A percentile compares a stretch with the other conserved stretches of the same genome.
These are phyloP conservation scores for Corythornis madagascariensis DNA, from an alignment of 2,113 vertebrate genomes.

Conservation along the genomic window DNA sequence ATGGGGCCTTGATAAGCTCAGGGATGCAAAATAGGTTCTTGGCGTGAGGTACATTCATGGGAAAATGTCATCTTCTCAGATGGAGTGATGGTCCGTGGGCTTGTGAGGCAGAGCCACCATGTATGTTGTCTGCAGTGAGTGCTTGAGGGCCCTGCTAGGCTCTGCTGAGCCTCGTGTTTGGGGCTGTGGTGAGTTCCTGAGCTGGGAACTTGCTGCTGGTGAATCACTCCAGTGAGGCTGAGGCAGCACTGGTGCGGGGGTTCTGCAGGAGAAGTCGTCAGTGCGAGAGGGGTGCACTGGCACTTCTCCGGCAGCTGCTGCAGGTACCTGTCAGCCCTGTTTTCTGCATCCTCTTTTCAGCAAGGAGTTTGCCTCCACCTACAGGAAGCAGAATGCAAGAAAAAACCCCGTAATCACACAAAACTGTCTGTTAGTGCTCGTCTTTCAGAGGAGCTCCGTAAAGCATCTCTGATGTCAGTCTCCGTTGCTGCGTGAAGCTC, in stretches of 20 bases:
- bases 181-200: neutral
- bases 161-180: accelerated
- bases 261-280: neutral
- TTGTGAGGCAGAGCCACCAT: neutral
- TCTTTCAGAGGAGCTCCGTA: neutral
- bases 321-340: neutral
- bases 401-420: neutral
- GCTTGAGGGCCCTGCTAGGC: neutral
- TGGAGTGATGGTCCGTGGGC: neutral
- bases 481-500: accelerated
- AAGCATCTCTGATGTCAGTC: neutral
- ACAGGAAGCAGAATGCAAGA: slow-evolving; percentile 69
- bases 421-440: neutral
- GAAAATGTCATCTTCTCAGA: accelerated
- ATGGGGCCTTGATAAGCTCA: accelerated
- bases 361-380: slow-evolving; percentile 81
- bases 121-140: accelerated
- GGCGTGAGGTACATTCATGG: neutral
- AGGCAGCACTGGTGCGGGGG: neutral
- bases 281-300: neutral
- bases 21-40: accelerated
- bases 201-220: neutral
- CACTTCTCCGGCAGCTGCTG: neutral
- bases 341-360: slow-evolving; percentile 1
- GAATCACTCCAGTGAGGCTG: neutral